These are phyloP conservation scores for Xenops minutus DNA, from an alignment of 2,797 vertebrate species.

Conservation along the genomic window DNA sequence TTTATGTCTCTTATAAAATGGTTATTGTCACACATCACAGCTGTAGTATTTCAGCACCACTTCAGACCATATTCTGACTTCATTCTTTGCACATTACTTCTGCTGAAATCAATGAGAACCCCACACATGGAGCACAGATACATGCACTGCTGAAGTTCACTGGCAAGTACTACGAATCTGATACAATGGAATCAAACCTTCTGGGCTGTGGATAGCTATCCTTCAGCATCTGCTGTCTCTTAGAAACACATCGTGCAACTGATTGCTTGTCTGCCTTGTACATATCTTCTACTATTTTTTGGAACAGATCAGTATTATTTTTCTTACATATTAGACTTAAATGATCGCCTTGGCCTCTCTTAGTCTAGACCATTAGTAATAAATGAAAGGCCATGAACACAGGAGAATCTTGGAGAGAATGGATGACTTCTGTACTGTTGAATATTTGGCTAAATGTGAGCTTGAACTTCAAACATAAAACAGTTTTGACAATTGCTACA, in stretches of 20 bases:
- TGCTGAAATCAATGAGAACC: slow-evolving; percentile 8
- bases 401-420: neutral
- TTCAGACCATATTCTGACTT: slow-evolving; percentile 29
- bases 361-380: neutral
- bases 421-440: neutral
- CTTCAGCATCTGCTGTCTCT: slow-evolving; percentile 35
- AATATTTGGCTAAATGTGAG: neutral
- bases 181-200: slow-evolving; percentile 15
- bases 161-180: neutral
- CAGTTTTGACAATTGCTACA: neutral
- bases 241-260: neutral
- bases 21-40: slow-evolving; percentile 49
- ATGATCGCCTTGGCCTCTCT: neutral
- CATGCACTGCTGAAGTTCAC: neutral
- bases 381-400: neutral
- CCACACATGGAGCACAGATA: slow-evolving; percentile 54
- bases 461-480: neutral
- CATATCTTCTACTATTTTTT: neutral
- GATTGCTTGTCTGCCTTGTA: neutral
- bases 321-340: neutral
- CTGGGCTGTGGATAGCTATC: neutral
- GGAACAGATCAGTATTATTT: neutral
- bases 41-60: slow-evolving; percentile 58
- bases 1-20: slow-evolving; percentile 35
- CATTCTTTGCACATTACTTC: slow-evolving; percentile 42